phyloP scores from a whole-genome alignment of 2,797 vertebrate species.

The Mormyrus hasselquistii region DNA sequence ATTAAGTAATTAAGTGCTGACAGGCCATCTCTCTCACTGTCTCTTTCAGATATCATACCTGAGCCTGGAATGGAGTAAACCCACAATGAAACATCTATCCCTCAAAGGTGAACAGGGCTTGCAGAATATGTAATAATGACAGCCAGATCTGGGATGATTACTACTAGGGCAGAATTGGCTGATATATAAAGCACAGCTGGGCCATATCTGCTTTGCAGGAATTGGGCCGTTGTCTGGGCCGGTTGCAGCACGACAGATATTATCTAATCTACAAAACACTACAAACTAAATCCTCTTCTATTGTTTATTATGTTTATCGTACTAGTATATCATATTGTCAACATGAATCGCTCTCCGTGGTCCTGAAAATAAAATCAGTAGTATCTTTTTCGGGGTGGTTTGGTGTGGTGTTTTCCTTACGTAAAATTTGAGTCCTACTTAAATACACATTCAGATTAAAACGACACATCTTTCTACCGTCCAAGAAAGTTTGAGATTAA shows the following conservation, averaged over 20 bases:
- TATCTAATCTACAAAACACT: neutral
- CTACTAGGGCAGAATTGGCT: neutral
- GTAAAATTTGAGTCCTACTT: neutral
- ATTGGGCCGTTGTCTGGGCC: neutral
- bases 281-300: neutral
- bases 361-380: constrained; percentile 20
- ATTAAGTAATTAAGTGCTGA: neutral
- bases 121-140: neutral
- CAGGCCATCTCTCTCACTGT: neutral
- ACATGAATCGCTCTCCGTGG: constrained; percentile 20
- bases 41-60: neutral
- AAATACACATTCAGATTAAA: neutral
- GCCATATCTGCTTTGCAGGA: neutral
- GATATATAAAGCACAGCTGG: neutral
- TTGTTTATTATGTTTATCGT: neutral
- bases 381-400: constrained; percentile 44
- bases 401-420: constrained; percentile 36
- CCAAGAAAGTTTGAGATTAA: neutral
- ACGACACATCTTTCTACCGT: neutral
- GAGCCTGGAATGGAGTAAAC: neutral
- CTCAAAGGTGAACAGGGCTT: neutral
- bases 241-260: neutral
- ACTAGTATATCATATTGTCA: neutral
- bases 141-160: neutral
- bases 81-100: neutral